Evolutionary conservation across 2,888 invertebrate genomes (phyloP).

Genomic region (Alloscopus bannaensis): DNA sequence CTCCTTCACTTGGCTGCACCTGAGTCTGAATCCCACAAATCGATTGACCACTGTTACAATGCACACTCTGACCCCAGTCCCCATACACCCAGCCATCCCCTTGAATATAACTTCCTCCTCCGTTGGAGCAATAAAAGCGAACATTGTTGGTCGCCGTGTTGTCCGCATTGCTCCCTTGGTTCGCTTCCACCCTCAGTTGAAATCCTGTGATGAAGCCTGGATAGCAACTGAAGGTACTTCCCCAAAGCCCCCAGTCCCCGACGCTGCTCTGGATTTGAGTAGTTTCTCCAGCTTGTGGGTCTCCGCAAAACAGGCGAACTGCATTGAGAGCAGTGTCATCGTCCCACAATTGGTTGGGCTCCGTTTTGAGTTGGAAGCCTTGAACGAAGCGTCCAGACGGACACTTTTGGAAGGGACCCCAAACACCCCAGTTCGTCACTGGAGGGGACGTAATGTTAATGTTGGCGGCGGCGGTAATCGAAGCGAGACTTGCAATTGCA

Average conservation of each 20-base stretch:
- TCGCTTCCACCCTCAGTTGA: neutral
- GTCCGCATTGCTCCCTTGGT: constrained; percentile 19
- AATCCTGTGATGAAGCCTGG: constrained; percentile 24
- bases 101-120: constrained; percentile 40
- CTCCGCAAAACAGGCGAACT: constrained; percentile 37
- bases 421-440: constrained; percentile 44
- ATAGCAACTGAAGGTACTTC: constrained; percentile 28
- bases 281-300: constrained; percentile 15
- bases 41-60: constrained; percentile 47
- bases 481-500: neutral
- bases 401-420: constrained; percentile 38
- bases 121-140: constrained; percentile 19
- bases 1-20: constrained; percentile 48
- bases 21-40: constrained; percentile 66
- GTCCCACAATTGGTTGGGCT: neutral
- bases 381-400: constrained; percentile 22
- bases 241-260: constrained; percentile 39
- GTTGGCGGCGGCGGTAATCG: neutral
- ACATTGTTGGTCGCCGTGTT: constrained; percentile 28
- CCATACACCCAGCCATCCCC: constrained; percentile 60
- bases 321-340: constrained; percentile 44
- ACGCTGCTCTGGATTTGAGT: constrained; percentile 15
- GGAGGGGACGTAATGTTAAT: constrained; percentile 37
- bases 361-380: constrained; percentile 35
- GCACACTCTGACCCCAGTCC: constrained; percentile 26